Conservation (phyloP, 37 sponge, comb jelly and placozoan genomes). For the Crambe crambe region DNA sequence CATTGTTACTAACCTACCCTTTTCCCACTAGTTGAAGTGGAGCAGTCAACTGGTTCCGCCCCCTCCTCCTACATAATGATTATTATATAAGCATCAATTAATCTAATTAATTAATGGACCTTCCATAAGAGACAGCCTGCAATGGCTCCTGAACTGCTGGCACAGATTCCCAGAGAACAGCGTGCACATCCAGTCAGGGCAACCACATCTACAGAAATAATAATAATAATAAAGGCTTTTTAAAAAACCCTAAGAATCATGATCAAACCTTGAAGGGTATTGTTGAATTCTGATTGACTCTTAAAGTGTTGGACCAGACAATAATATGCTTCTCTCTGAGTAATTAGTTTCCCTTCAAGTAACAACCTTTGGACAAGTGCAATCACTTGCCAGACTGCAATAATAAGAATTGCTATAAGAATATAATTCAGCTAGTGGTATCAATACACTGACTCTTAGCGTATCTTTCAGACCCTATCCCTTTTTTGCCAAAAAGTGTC, state of each 20-base stretch:
- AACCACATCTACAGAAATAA: conserved; percentile 68
- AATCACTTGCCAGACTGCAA: conserved; percentile 79
- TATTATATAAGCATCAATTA: neutral
- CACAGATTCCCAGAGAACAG: conserved; percentile 79
- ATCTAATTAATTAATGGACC: conserved; percentile 13
- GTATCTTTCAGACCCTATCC: conserved; percentile 54
- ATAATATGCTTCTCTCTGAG: conserved; percentile 96
- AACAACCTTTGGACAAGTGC: conserved; percentile 71
- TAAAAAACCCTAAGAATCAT: neutral
- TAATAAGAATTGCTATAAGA: neutral
- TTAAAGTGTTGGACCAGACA: conserved; percentile 84
- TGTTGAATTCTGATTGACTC: conserved; percentile 88
- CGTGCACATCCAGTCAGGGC: conserved; percentile 75
- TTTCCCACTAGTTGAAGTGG: conserved; percentile 49
- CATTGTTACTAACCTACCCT: conserved; percentile 16
- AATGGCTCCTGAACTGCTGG: conserved; percentile 85
- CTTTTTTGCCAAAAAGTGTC: conserved; percentile 57
- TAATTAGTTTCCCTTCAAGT: conserved; percentile 72
- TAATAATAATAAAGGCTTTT: neutral
- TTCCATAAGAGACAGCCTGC: conserved; percentile 84
- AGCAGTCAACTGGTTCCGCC: conserved; percentile 68
- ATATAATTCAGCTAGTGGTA: neutral
- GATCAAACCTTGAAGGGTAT: conserved; percentile 75
- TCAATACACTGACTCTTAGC: conserved; percentile 55
- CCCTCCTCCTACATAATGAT: conserved; percentile 33